phyloP scores from a whole-genome alignment of 2,888 invertebrate genomes.

The Caenorhabditis sp. region DNA sequence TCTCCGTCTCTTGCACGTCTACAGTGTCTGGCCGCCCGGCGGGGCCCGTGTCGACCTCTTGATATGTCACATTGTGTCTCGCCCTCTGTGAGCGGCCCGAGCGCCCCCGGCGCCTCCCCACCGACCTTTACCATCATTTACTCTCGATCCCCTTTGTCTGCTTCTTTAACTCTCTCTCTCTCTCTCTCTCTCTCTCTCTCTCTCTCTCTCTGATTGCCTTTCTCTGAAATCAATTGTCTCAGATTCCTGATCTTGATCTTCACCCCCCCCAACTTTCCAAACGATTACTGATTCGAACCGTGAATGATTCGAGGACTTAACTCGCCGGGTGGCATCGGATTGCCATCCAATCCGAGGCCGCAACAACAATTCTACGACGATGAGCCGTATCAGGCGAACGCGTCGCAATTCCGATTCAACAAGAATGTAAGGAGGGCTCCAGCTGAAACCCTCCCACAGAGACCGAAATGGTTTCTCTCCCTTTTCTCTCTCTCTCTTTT shows the following conservation, averaged over 20 bases:
- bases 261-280: background rate
- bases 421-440: slow-evolving; percentile 33
- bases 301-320: slow-evolving; percentile 54
- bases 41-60: slow-evolving; percentile 30
- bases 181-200: background rate
- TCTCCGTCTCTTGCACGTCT: slow-evolving; percentile 1
- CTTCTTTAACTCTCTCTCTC: background rate
- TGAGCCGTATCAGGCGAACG: slow-evolving; percentile 65
- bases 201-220: background rate
- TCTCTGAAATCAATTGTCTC: slow-evolving; percentile 14
- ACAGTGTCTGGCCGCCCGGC: background rate
- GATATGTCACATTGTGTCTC: slow-evolving; percentile 52
- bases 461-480: background rate
- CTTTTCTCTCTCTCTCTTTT: background rate
- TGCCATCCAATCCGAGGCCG: slow-evolving; percentile 20
- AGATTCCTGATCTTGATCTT: slow-evolving; percentile 18
- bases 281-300: background rate
- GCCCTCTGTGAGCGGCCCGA: slow-evolving; percentile 8
- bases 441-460: slow-evolving; percentile 9
- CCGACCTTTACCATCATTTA: slow-evolving; percentile 13
- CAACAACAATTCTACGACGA: slow-evolving; percentile 63
- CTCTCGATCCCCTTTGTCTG: slow-evolving; percentile 2
- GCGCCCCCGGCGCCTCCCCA: slow-evolving; percentile 14
- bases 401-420: slow-evolving; percentile 38
- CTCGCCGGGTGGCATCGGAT: slow-evolving; percentile 46